These are phyloP conservation scores for Cephus spinipes DNA, from an alignment of 2,888 invertebrate species.

Conservation along the genomic window DNA sequence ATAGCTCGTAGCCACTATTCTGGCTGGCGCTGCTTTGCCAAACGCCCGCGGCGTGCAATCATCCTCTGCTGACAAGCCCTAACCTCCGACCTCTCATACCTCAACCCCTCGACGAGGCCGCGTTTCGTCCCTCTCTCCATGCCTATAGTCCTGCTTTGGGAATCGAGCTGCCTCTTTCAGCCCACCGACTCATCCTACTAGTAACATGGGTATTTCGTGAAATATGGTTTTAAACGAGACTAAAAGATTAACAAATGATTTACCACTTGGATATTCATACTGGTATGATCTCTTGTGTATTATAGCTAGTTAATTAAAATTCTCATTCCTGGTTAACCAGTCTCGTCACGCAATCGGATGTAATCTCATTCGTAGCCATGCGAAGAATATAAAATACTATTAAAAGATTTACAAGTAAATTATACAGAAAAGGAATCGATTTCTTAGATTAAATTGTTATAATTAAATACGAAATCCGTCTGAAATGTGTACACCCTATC, in stretches of 20 bases:
- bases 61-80: slow-evolving; percentile 47
- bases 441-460: background rate
- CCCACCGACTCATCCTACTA: slow-evolving; percentile 28
- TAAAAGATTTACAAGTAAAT: background rate
- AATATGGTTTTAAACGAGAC: slow-evolving; percentile 57
- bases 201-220: slow-evolving; percentile 38
- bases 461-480: background rate
- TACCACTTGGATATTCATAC: slow-evolving; percentile 48
- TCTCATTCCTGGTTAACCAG: background rate
- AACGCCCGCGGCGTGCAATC: slow-evolving; percentile 53
- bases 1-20: background rate
- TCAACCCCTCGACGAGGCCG: slow-evolving; percentile 28
- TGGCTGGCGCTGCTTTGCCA: slow-evolving; percentile 23
- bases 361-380: no score
- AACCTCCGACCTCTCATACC: slow-evolving; percentile 29
- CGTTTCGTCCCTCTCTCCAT: slow-evolving; percentile 12
- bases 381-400: background rate
- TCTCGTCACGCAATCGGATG: background rate
- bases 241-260: slow-evolving; percentile 54
- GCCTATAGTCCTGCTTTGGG: slow-evolving; percentile 13
- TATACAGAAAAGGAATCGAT: background rate
- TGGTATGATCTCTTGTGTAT: background rate
- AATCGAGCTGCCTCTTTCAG: slow-evolving; percentile 7
- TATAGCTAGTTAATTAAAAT: background rate
- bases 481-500: slow-evolving; percentile 27